Evolutionary conservation across 2,797 vertebrate species (phyloP).

Genomic region (Karalla daura): DNA sequence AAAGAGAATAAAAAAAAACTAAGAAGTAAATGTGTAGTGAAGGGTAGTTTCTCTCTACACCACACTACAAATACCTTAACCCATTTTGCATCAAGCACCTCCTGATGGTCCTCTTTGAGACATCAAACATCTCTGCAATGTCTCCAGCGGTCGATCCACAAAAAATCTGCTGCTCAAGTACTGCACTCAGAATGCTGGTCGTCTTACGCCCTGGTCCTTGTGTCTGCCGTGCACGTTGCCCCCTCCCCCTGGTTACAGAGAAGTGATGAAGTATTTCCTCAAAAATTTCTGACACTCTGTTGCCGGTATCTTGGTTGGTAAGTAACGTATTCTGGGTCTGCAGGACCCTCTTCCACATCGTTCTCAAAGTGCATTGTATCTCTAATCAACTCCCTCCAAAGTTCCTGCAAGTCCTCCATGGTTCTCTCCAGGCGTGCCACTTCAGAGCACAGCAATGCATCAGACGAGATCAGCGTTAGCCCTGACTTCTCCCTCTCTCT

Average conservation of each 20-base stretch:
- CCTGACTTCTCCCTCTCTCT: too few relatives aligned
- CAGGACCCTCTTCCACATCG: not conserved
- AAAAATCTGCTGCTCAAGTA: conserved; percentile 27
- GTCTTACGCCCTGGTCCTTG: conserved; percentile 12
- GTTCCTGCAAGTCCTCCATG: conserved; percentile 1
- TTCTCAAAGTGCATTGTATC: not conserved
- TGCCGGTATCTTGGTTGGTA: conserved; percentile 8
- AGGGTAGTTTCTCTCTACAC: too few relatives aligned
- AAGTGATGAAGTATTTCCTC: conserved; percentile 13
- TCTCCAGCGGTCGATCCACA: conserved; percentile 1
- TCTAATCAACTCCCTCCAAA: not conserved
- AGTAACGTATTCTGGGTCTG: conserved; percentile 1
- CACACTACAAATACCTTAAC: conserved; percentile 21
- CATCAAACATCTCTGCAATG: conserved; percentile 19
- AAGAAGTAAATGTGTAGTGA: too few relatives aligned
- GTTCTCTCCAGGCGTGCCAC: not conserved
- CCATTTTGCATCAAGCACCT: conserved; percentile 2
- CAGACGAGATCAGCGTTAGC: not conserved
- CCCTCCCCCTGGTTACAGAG: conserved; percentile 11
- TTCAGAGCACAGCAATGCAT: conserved; percentile 6
- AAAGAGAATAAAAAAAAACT: too few relatives aligned
- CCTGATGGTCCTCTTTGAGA: conserved; percentile 39
- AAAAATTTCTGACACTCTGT: conserved; percentile 19
- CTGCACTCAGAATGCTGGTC: not conserved
- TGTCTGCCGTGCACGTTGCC: conserved; percentile 8